phyloP scores from a whole-genome alignment of 1,140 invertebrate species.

The Drosophila murphyi region DNA sequence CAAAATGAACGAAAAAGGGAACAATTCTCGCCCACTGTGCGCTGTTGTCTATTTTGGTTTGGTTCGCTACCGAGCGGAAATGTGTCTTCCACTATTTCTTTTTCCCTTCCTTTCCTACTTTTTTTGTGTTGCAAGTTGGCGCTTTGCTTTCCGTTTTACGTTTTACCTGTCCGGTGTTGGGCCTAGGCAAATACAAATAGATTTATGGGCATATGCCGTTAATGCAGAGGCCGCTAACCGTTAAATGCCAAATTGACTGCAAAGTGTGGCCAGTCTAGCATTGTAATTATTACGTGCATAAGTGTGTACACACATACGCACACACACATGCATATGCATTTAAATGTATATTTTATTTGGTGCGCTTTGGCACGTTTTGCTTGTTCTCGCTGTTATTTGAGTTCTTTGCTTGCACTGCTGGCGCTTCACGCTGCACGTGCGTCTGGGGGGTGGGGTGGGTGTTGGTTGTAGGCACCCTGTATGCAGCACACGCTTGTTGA shows the following conservation, averaged over 20 bases:
- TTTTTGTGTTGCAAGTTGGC: constrained; percentile 43
- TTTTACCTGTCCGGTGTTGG: constrained; percentile 56
- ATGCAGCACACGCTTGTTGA: constrained; percentile 38
- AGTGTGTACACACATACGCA: neutral
- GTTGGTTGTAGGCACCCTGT: constrained; percentile 25
- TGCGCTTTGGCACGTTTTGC: constrained; percentile 48
- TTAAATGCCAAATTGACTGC: constrained; percentile 72
- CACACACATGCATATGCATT: constrained; percentile 17
- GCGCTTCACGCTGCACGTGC: constrained; percentile 49
- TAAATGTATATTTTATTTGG: constrained; percentile 30
- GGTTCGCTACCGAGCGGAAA: constrained; percentile 72
- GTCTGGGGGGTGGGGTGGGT: constrained; percentile 16
- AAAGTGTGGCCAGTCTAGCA: constrained; percentile 49
- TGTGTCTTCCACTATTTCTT: constrained; percentile 67
- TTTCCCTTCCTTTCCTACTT: constrained; percentile 29
- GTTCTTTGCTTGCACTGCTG: constrained; percentile 47
- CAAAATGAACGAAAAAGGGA: neutral
- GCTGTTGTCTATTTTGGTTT: constrained; percentile 75
- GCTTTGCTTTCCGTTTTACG: constrained; percentile 41
- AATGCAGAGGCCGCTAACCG: constrained; percentile 46
- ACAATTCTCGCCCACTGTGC: constrained; percentile 28
- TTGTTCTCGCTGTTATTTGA: constrained; percentile 51
- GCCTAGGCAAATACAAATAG: constrained; percentile 65
- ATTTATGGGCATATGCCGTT: constrained; percentile 55
- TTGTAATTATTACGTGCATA: constrained; percentile 49